A percentile compares a stretch with the other conserved stretches of the same genome.
phyloP scores from a whole-genome alignment of 35 echinoderm and acorn worm genomes.

The Lytechinus variegatus region DNA sequence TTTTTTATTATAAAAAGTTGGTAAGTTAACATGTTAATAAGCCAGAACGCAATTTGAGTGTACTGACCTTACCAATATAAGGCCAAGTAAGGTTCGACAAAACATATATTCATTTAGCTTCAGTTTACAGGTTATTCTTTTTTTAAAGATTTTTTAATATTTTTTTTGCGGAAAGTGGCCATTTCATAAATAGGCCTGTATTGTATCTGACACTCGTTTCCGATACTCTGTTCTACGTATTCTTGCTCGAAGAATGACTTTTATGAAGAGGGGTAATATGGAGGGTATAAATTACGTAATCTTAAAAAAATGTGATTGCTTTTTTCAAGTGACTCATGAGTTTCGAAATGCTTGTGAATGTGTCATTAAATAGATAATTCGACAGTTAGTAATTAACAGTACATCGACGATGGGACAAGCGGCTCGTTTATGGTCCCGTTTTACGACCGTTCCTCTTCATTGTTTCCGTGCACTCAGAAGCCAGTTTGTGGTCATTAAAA shows the following conservation, averaged over 20 bases:
- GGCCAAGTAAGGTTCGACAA: too few species aligned
- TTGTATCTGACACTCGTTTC: neutral
- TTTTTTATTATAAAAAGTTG: too few species aligned
- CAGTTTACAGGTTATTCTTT: too few species aligned
- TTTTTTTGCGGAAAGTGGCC: neutral
- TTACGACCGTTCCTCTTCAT: conserved; percentile 16
- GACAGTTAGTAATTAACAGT: neutral
- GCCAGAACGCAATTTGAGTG: too few species aligned
- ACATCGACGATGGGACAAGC: neutral
- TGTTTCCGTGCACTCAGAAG: conserved; percentile 17
- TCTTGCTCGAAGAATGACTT: neutral
- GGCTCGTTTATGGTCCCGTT: neutral
- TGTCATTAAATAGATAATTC: conserved; percentile 38
- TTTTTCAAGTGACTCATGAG: neutral
- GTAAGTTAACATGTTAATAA: too few species aligned
- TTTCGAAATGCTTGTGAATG: conserved; percentile 15
- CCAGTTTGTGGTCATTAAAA: neutral
- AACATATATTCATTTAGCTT: too few species aligned
- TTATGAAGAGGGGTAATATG: neutral
- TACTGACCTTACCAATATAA: too few species aligned
- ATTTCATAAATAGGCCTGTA: neutral
- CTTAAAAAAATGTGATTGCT: neutral
- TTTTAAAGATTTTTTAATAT: too few species aligned
- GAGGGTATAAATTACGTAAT: neutral
- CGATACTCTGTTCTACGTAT: neutral